These are phyloP conservation scores for Actenoides lindsayi DNA, from an alignment of 2,113 vertebrate genomes.

Conservation along the genomic window DNA sequence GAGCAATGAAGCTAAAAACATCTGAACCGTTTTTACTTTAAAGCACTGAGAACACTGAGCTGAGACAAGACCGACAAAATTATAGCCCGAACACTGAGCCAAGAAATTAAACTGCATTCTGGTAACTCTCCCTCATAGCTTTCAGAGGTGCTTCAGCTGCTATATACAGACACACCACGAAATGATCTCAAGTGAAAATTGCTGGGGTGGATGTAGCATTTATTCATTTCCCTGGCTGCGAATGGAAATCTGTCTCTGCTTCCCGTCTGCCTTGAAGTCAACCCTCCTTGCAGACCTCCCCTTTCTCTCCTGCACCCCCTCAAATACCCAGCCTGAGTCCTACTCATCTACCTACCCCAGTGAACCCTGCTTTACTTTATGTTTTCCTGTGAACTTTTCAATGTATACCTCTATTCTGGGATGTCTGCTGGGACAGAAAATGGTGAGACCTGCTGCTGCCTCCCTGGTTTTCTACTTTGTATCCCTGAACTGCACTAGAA, in stretches of 20 bases:
- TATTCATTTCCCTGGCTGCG: slow-evolving; percentile 60
- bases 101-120: slow-evolving; percentile 33
- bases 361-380: background rate
- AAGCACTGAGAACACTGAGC: background rate
- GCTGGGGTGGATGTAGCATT: slow-evolving; percentile 60
- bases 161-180: slow-evolving; percentile 42
- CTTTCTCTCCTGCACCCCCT: slow-evolving; percentile 19
- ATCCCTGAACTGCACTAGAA: slow-evolving; percentile 38
- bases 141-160: background rate
- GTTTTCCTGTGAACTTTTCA: background rate
- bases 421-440: background rate
- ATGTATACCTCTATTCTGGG: background rate
- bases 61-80: background rate
- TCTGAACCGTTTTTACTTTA: background rate
- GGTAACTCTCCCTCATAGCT: background rate
- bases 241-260: slow-evolving; percentile 63
- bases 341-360: background rate
- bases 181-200: slow-evolving; percentile 70
- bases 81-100: background rate
- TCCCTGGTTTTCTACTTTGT: slow-evolving; percentile 8
- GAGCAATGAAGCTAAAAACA: background rate
- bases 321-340: background rate
- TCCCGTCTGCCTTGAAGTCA: slow-evolving; percentile 1
- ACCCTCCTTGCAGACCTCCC: background rate
- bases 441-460: background rate